Evolutionary conservation across 2,797 vertebrate genomes (phyloP).

Genomic region (Cossypha niveicapilla): DNA sequence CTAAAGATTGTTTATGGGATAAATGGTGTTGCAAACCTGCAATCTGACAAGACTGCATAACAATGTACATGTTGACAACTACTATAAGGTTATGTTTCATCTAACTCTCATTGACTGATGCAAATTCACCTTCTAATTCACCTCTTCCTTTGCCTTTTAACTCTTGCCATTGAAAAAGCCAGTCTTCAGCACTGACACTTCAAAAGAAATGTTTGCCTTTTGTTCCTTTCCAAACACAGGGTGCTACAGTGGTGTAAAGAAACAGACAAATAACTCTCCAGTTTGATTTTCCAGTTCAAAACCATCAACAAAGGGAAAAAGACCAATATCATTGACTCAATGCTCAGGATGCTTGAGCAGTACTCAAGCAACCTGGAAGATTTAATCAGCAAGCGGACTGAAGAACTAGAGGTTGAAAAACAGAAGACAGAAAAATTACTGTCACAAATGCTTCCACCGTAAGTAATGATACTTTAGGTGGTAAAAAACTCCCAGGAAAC

Average conservation of each 20-base stretch:
- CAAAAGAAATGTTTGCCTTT: neutral
- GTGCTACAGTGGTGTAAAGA: neutral
- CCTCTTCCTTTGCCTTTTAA: neutral
- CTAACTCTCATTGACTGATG: neutral
- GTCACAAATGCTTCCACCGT: slow-evolving; percentile 90
- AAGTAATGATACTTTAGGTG: slow-evolving; percentile 54
- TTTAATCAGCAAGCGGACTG: slow-evolving; percentile 86
- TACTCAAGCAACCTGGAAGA: slow-evolving; percentile 93
- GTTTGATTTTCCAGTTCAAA: slow-evolving; percentile 82
- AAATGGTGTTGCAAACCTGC: neutral
- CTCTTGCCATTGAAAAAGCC: neutral
- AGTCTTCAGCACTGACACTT: neutral
- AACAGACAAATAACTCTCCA: neutral
- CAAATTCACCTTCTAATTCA: neutral
- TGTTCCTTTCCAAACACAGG: neutral
- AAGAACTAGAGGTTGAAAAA: slow-evolving; percentile 91
- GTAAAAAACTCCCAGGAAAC: fast-evolving
- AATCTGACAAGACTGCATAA: neutral
- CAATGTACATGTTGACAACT: neutral
- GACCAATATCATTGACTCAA: slow-evolving; percentile 91
- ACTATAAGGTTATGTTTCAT: neutral
- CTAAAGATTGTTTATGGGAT: neutral
- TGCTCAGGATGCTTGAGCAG: slow-evolving; percentile 90
- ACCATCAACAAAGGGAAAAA: slow-evolving; percentile 90
- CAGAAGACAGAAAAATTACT: slow-evolving; percentile 92